phyloP scores from a whole-genome alignment of 2,888 invertebrate genomes.

The Dasysyrphus tricinctus region DNA sequence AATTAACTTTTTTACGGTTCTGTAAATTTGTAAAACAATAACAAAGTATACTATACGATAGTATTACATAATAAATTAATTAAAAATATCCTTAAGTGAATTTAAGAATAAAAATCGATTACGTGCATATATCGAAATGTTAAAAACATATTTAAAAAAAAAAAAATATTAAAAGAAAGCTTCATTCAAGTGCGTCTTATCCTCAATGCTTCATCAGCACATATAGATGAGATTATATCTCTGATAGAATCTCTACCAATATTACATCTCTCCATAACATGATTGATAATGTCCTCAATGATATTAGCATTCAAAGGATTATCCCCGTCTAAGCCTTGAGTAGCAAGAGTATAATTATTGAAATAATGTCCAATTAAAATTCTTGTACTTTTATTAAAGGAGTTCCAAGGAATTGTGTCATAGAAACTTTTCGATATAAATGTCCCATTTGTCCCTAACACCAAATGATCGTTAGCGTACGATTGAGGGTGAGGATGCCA shows the following conservation, averaged over 20 bases:
- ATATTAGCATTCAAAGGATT: slow-evolving; percentile 2
- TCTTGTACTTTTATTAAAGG: not conserved
- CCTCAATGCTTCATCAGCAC: slow-evolving; percentile 1
- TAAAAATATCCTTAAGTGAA: not conserved
- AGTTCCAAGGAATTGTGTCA: slow-evolving; percentile 34
- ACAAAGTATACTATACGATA: too few relatives aligned
- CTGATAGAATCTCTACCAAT: not conserved
- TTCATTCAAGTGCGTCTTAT: not conserved
- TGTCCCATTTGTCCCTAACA: slow-evolving; percentile 40
- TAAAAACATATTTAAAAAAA: not conserved
- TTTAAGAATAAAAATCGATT: not conserved
- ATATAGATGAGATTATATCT: not conserved
- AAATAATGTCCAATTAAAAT: slow-evolving; percentile 34
- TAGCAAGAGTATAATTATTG: not conserved
- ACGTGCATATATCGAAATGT: not conserved
- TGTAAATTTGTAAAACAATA: too few relatives aligned
- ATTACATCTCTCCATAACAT: slow-evolving; percentile 19
- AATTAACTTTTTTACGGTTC: not conserved
- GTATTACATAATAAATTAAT: not conserved
- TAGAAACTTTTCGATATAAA: slow-evolving; percentile 24
- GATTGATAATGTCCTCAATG: slow-evolving; percentile 31
- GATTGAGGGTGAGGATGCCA: not conserved
- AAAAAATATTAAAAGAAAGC: not conserved
- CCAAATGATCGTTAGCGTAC: not conserved
- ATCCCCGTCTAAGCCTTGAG: slow-evolving; percentile 5